Evolutionary conservation across 1,140 invertebrate genomes (phyloP), one percentile per base, ranked within the genome.

Genomic region (Agrypnia vestita): DNA sequence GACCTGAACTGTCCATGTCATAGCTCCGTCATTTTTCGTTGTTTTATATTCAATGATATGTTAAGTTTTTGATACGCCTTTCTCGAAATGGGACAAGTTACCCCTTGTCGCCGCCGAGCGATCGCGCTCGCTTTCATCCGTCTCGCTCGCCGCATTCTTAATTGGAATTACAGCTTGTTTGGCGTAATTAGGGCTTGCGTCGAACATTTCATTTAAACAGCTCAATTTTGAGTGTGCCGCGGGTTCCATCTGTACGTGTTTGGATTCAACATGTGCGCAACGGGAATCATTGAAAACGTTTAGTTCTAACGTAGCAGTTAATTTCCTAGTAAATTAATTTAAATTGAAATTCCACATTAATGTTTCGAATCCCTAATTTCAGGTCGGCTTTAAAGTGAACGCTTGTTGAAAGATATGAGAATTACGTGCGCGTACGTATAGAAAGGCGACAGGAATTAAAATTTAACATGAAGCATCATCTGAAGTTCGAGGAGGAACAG

Each of bases 181-280:
- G 61, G 35, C 35, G 35, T 64, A 25, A 64, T 64, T 64, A 64
- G 35, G 25, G 9, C 55, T n/a, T 64, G 19, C 25, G 61, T 64
- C 61, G 61, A 64, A 64, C 35, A 64, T 64, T 59, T 64, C 61
- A 64, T 64, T 64, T 64, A 35, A n/a, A 43, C 21, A 64, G 61
- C 55, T 59, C 55, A 59, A 21, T 59, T 59, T 59, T 59, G 55
- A 59, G 21, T 59, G 55, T 59, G 55, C 55, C 55, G 13, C 21
- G 25, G 25, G 55, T 59, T 59, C 15, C 55, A 17, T 59, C 55
- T 59, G 55, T 15, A 59, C 55, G 55, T 59, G 55, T 12, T 17
- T 59, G 15, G 15, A 59, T 59, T 59, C 17, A 21, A 21, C 55
- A 21, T 35, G 55, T 21, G 55, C 17, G 15, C 4, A 59, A 59